A percentile compares a stretch with the other conserved stretches of the same genome.
Evolutionary conservation across 2,797 vertebrate species (phyloP).

Genomic region (Sphenopsis melanotis): DNA sequence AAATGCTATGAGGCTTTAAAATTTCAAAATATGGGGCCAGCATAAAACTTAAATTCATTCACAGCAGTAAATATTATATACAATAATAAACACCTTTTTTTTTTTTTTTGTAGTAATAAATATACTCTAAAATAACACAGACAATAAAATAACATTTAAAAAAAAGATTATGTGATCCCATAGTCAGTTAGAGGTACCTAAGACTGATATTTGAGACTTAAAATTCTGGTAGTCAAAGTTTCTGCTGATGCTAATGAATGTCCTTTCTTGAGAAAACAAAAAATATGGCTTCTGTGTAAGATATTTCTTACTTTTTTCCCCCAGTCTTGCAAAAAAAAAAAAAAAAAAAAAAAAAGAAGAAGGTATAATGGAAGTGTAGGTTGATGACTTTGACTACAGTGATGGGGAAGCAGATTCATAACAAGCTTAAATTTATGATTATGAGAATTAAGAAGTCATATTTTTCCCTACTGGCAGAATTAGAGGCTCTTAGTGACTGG

Average conservation of each 20-base stretch:
- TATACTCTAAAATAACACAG: background rate
- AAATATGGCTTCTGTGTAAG: background rate
- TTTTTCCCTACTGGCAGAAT: conserved; percentile 51
- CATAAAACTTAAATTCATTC: background rate
- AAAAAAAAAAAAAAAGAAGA: background rate
- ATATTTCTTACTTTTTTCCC: background rate
- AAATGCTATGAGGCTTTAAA: background rate
- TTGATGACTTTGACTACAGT: background rate
- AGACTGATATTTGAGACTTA: background rate
- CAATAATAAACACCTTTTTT: background rate
- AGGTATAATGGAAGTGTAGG: background rate
- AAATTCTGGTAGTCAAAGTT: background rate
- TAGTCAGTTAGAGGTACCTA: background rate
- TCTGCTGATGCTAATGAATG: background rate
- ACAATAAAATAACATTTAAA: background rate
- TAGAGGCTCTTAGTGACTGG: conserved; percentile 66
- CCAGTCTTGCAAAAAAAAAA: background rate
- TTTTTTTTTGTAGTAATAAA: background rate
- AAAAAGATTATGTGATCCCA: background rate
- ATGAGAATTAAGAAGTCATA: conserved; percentile 65
- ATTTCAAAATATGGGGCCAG: background rate
- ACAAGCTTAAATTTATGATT: conserved; percentile 60
- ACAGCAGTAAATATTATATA: background rate
- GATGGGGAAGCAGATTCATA: background rate
- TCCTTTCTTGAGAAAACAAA: background rate